Conservation (phyloP, 2,113 vertebrate species). For the Saccopteryx leptura region DNA sequence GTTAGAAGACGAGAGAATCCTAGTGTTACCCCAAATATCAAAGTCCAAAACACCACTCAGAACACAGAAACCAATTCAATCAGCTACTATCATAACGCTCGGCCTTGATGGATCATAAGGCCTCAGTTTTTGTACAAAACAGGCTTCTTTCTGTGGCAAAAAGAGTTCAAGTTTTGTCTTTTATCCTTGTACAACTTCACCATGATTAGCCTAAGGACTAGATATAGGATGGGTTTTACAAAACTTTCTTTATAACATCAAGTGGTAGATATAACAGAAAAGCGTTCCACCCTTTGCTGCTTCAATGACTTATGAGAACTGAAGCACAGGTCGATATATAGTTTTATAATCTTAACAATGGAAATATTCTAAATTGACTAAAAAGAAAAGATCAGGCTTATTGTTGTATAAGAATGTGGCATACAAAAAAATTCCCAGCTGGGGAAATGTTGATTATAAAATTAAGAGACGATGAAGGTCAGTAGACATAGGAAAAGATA, state of each 20-base stretch:
- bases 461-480: slow-evolving; percentile 5
- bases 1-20: slow-evolving; percentile 61
- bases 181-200: slow-evolving; percentile 30
- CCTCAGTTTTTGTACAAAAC: slow-evolving; percentile 13
- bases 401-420: neutral
- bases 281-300: neutral
- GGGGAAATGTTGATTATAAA: neutral
- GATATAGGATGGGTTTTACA: neutral
- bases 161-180: slow-evolving; percentile 63
- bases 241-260: slow-evolving; percentile 5
- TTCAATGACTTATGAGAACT: neutral
- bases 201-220: slow-evolving; percentile 26
- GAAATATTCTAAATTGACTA: neutral
- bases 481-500: neutral
- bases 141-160: neutral
- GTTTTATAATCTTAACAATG: neutral
- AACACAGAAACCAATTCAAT: slow-evolving; percentile 71
- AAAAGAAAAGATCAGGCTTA: neutral
- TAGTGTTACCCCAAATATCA: slow-evolving; percentile 65
- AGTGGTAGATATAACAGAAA: neutral
- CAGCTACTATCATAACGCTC: slow-evolving; percentile 19
- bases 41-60: slow-evolving; percentile 57
- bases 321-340: neutral
- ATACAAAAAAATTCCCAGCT: neutral
- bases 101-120: slow-evolving; percentile 38